phyloP scores from a whole-genome alignment of 1,140 invertebrate genomes.

The Plutomurus gul region DNA sequence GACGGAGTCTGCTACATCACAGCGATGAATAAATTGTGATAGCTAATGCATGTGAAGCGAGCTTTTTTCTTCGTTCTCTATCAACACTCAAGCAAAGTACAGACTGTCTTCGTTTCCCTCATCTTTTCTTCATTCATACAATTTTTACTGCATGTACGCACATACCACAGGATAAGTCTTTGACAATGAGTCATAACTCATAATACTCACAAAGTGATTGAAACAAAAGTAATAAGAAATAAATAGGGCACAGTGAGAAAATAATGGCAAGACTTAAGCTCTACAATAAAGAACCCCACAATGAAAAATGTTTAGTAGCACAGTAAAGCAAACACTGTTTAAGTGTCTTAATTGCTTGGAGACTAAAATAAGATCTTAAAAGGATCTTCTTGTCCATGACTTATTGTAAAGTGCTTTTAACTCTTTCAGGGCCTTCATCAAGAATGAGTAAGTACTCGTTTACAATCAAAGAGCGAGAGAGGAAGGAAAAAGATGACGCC shows the following conservation, averaged over 20 bases:
- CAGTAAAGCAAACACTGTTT: too few relatives aligned
- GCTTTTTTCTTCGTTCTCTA: neutral
- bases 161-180: too few relatives aligned
- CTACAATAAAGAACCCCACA: too few relatives aligned
- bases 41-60: conserved; percentile 2
- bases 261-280: too few relatives aligned
- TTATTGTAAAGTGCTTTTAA: neutral
- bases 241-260: too few relatives aligned
- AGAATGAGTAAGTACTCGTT: neutral
- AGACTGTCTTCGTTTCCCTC: neutral
- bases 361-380: neutral
- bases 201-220: too few relatives aligned
- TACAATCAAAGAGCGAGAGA: neutral
- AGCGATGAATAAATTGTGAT: neutral
- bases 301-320: too few relatives aligned
- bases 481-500: neutral
- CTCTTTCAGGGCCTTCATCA: neutral
- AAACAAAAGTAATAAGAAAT: too few relatives aligned
- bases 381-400: neutral
- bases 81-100: neutral
- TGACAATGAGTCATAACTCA: too few relatives aligned
- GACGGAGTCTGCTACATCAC: neutral
- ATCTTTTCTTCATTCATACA: too few relatives aligned
- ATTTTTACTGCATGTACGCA: too few relatives aligned
- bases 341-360: too few relatives aligned